Percentiles rank a stretch among this genome's conserved stretches.
These are phyloP conservation scores for Ariopsis seemanni DNA, from an alignment of 2,113 vertebrate genomes.

Conservation along the genomic window DNA sequence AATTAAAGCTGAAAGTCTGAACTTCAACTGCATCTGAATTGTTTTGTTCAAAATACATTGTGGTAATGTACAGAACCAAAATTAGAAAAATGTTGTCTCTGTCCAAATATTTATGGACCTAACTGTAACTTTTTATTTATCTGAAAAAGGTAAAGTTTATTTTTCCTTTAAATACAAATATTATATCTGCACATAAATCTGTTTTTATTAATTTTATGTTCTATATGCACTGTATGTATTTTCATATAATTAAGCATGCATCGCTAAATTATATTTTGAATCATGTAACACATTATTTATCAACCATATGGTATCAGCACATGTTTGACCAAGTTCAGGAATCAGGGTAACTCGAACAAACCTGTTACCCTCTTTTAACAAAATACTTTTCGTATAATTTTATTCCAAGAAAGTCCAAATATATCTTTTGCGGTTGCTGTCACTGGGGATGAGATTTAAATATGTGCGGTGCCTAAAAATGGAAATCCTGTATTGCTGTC, in stretches of 20 bases:
- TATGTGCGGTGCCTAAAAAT: constrained; percentile 44
- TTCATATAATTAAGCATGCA: neutral
- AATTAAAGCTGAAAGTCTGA: too few species aligned
- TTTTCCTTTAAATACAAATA: neutral
- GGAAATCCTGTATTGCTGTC: constrained; percentile 51
- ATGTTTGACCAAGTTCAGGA: constrained; percentile 34
- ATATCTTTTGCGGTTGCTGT: constrained; percentile 60
- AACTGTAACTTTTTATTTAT: too few species aligned
- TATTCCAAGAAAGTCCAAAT: constrained; percentile 61
- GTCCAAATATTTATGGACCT: too few species aligned
- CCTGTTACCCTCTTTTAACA: constrained; percentile 28
- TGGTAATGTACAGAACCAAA: too few species aligned
- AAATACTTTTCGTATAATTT: constrained; percentile 56
- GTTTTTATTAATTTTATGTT: neutral
- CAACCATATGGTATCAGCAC: neutral
- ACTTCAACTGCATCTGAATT: too few species aligned
- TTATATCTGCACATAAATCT: neutral
- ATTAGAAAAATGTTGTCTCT: too few species aligned
- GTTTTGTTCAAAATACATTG: too few species aligned
- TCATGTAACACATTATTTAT: constrained; percentile 15
- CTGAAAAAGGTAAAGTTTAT: neutral
- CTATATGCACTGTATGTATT: neutral
- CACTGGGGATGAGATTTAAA: constrained; percentile 59
- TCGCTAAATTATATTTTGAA: constrained; percentile 6
- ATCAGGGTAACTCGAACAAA: constrained; percentile 45